Base-by-base conservation (phyloP, 2,888 invertebrate genomes). In the Agrenia bidenticulata region DNA sequence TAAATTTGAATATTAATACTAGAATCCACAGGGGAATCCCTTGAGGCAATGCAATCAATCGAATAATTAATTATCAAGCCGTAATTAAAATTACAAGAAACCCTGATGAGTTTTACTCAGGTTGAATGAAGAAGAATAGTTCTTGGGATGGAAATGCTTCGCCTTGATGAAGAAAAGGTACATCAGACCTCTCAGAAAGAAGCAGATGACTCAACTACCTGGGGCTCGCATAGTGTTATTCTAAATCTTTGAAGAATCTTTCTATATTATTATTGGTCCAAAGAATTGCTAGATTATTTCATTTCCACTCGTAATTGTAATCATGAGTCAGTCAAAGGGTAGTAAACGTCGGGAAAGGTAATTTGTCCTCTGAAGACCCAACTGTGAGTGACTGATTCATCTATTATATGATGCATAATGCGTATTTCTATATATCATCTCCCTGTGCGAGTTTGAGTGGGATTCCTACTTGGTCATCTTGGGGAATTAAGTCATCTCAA, bases 31-130 rank as follows among this genome's bases (percentile, higher is more conserved):
- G 32, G 32, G 32, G 32, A 32, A 32, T 32, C 9, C 42, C 58
- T 58, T 26, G 23, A 41, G 58, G 58, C 26, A 2, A 26, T 7
- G 58, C 45, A 58, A 74, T 75, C 75, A 75, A 73, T 75, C 68
- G 72, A 72, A 73, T 73, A 72, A 75, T 75, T 75, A 75, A 75
- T 75, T 75, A 75, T 72, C 64, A 71, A 72, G 69, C 69, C 66
- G 71, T 72, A 75, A 75, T 75, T 75, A 75, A 75, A 75, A 73
- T 72, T 72, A 69, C 73, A 74, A 73, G 74, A 67, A 65, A 65
- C 71, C 72, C 72, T 71, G 74, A 72, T 72, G 74, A 70, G 72
- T 56, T 55, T n/a, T 59, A 17, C 23, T 61, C 24, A 55, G 42
- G 32, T 55, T 55, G 62, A 62, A 55, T 55, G 26, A 45, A 62